A percentile compares a stretch with the other conserved stretches of the same genome.
Evolutionary conservation across 2,888 invertebrate genomes (phyloP).

Genomic region (Patella depressa): DNA sequence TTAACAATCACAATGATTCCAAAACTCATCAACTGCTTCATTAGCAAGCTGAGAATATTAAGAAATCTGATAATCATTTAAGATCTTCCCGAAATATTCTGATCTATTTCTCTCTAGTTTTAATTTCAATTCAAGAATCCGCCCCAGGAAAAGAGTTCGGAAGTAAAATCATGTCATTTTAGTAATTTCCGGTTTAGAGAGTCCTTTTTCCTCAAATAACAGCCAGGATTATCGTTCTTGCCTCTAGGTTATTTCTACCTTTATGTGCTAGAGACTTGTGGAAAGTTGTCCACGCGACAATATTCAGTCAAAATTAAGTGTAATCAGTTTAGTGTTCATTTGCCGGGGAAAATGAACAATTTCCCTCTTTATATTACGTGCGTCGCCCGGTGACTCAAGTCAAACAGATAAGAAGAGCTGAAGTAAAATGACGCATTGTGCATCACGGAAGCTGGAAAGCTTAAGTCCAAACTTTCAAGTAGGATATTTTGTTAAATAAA

Average conservation of each 20-base stretch:
- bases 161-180: constrained; percentile 9
- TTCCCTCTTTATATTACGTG: constrained; percentile 29
- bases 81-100: not conserved
- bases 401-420: constrained; percentile 25
- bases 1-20: not conserved
- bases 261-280: not conserved
- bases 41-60: not conserved
- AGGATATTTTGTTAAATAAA: not conserved
- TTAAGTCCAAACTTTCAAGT: constrained; percentile 4
- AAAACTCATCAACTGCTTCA: not conserved
- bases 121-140: not conserved
- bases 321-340: constrained; percentile 38
- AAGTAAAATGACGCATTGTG: not conserved
- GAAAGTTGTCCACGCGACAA: constrained; percentile 6
- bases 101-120: not conserved
- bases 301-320: constrained; percentile 24
- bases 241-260: constrained; percentile 6
- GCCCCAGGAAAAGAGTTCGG: too few species aligned
- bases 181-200: constrained; percentile 5
- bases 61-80: constrained; percentile 5
- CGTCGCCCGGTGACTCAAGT: constrained; percentile 26
- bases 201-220: not conserved
- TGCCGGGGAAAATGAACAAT: constrained; percentile 37
- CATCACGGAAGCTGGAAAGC: not conserved
- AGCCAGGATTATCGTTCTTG: constrained; percentile 10